These are phyloP conservation scores for Siderastrea siderea DNA, from an alignment of 92 coral and sea anemone genomes.

Conservation along the genomic window DNA sequence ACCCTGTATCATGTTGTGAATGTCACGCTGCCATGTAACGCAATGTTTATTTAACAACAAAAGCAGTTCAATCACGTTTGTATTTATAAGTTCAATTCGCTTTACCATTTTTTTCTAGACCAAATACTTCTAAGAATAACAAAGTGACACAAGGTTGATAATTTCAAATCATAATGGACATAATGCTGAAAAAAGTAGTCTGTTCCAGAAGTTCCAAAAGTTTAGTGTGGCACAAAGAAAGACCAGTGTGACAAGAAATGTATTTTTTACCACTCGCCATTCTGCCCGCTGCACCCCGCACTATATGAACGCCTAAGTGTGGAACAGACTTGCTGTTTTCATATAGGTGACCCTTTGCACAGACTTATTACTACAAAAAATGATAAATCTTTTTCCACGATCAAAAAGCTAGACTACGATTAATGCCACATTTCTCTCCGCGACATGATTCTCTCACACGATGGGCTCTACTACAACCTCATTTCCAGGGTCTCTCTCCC, in stretches of 20 bases:
- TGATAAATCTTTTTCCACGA: background rate
- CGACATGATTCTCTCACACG: background rate
- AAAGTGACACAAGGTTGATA: background rate
- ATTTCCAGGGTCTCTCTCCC: no score
- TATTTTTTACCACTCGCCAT: constrained; percentile 9
- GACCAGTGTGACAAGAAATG: background rate
- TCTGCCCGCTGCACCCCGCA: constrained; percentile 16
- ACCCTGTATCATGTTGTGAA: background rate
- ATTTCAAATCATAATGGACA: constrained; percentile 15
- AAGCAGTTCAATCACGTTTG: background rate
- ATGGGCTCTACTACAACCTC: no score
- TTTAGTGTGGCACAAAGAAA: background rate
- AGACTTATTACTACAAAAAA: background rate
- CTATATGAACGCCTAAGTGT: background rate
- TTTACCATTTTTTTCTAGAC: no score
- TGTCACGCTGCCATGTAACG: constrained; percentile 2
- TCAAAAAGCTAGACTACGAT: background rate
- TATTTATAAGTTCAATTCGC: no score
- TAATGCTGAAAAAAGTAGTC: background rate
- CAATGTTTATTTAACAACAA: background rate
- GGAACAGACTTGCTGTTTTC: background rate
- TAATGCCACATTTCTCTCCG: background rate
- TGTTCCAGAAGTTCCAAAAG: background rate
- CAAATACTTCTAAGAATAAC: no score
- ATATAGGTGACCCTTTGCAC: background rate